phyloP scores from a whole-genome alignment of 2,888 invertebrate species.

The Apamea crenata region DNA sequence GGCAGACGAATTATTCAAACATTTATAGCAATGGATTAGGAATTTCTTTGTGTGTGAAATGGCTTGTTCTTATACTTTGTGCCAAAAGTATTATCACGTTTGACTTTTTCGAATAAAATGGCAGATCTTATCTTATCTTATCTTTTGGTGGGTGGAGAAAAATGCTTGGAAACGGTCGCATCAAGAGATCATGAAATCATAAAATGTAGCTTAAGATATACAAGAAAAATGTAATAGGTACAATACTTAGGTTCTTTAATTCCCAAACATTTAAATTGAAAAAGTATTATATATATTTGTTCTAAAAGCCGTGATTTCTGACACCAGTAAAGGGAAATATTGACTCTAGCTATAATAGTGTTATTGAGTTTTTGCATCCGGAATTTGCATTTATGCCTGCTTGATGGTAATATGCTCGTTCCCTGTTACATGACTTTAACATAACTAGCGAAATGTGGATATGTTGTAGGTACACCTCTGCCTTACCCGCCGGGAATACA shows the following conservation, averaged over 20 bases:
- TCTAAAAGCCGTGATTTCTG: not conserved
- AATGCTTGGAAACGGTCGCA: too few relatives aligned
- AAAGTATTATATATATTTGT: not conserved
- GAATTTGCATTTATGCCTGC: not conserved
- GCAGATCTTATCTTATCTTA: too few relatives aligned
- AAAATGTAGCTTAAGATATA: not conserved
- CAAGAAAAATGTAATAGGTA: not conserved
- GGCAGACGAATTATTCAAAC: too few relatives aligned
- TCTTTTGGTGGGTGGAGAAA: too few relatives aligned
- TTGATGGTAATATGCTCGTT: too few relatives aligned
- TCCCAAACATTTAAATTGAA: too few relatives aligned
- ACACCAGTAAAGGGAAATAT: not conserved
- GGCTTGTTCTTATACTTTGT: not conserved
- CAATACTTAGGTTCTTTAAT: too few relatives aligned
- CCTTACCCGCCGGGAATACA: not conserved
- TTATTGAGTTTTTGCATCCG: not conserved
- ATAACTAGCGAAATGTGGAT: not conserved
- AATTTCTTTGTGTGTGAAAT: too few relatives aligned
- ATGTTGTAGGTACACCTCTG: not conserved
- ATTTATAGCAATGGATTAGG: too few relatives aligned
- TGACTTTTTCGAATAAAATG: too few relatives aligned
- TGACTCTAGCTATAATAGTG: not conserved
- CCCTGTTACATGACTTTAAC: not conserved
- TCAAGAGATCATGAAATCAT: too few relatives aligned
- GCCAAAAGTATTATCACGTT: not conserved